Percentiles rank a stretch among this genome's conserved stretches.
These are phyloP conservation scores for Ornithorhynchus anatinus DNA, from an alignment of 2,113 vertebrate species.

Conservation along the genomic window DNA sequence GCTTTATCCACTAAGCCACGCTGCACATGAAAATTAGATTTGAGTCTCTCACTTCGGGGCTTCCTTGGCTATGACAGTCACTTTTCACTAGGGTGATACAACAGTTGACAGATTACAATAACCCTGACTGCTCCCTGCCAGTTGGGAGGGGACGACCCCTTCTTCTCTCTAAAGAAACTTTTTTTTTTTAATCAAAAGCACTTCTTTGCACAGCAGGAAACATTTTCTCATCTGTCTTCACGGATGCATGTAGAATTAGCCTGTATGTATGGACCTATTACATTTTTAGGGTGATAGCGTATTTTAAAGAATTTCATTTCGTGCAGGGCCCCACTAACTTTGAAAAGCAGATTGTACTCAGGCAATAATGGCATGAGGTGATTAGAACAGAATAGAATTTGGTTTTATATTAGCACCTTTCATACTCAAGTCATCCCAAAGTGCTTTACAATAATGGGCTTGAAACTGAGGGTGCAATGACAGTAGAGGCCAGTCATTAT, in stretches of 20 bases:
- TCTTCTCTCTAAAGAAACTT: slow-evolving; percentile 18
- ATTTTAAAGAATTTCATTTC: slow-evolving; percentile 50
- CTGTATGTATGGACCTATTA: slow-evolving; percentile 41
- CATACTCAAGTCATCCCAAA: background rate
- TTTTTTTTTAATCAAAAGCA: slow-evolving; percentile 38
- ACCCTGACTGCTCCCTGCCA: background rate
- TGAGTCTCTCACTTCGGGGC: too few relatives aligned
- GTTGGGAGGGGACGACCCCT: slow-evolving; percentile 24
- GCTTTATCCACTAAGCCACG: too few relatives aligned
- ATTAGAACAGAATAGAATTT: slow-evolving; percentile 42
- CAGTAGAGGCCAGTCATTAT: background rate
- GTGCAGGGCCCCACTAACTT: slow-evolving; percentile 41
- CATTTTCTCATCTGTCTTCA: background rate
- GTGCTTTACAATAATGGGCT: background rate
- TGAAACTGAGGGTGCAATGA: background rate
- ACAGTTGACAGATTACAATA: too few relatives aligned
- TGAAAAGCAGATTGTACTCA: slow-evolving; percentile 54
- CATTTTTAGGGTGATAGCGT: slow-evolving; percentile 28
- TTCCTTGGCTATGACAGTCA: slow-evolving; percentile 16
- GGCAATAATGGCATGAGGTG: slow-evolving; percentile 53
- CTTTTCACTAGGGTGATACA: background rate
- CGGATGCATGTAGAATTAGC: slow-evolving; percentile 32
- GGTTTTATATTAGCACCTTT: slow-evolving; percentile 30
- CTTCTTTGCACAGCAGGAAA: background rate
- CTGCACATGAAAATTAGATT: too few relatives aligned